Conservation (phyloP, 2,797 vertebrate genomes). For the Pseudopleuronectes americanus region DNA sequence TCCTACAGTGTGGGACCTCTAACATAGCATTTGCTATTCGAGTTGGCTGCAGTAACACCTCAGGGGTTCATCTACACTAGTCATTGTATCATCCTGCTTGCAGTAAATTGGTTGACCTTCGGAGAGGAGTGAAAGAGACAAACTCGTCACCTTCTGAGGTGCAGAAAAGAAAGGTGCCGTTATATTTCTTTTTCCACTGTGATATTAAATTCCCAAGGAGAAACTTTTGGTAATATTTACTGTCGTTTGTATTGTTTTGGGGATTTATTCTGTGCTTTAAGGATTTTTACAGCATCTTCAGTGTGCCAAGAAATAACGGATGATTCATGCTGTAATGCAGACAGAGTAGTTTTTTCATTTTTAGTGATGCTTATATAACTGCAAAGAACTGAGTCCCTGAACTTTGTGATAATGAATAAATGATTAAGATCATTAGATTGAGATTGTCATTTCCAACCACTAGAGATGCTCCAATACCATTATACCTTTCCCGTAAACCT, state of each 20-base stretch:
- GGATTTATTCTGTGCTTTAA: not conserved
- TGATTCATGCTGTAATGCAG: slow-evolving; percentile 2
- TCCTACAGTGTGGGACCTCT: not conserved
- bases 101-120: slow-evolving; percentile 61
- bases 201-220: slow-evolving; percentile 4
- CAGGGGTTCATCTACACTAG: slow-evolving; percentile 23
- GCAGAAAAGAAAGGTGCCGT: not conserved
- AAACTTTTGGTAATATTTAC: not conserved
- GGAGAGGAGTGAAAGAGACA: slow-evolving; percentile 25
- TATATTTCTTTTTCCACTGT: slow-evolving; percentile 1
- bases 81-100: slow-evolving; percentile 32
- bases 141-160: slow-evolving; percentile 1
- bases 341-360: slow-evolving; percentile 22
- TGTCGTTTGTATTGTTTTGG: not conserved
- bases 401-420: slow-evolving; percentile 37
- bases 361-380: slow-evolving; percentile 21
- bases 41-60: not conserved
- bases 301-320: not conserved
- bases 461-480: no score
- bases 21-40: not conserved
- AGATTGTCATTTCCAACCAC: not conserved
- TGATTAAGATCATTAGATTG: not conserved
- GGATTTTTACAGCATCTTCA: not conserved
- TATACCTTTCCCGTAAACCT: no score
- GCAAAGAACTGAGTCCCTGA: slow-evolving; percentile 15